Evolutionary conservation across 2,888 invertebrate species (phyloP).

Genomic region (Zeuzera pyrina): DNA sequence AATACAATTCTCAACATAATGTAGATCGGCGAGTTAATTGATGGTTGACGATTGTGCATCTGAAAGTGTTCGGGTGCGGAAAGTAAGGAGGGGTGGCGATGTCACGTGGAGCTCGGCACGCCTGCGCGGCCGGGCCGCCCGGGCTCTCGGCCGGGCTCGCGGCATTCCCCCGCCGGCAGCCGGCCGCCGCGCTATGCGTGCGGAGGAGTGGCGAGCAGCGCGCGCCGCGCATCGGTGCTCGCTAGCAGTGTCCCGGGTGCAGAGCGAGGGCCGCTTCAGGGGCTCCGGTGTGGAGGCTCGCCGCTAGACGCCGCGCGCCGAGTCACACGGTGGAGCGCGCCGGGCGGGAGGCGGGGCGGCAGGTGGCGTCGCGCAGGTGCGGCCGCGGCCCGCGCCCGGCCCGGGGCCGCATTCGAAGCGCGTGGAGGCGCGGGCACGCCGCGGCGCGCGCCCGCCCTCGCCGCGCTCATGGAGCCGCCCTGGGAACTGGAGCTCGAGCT

Average conservation of each 20-base stretch:
- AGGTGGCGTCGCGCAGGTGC: constrained; percentile 61
- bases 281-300: constrained; percentile 45
- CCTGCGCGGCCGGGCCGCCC: constrained; percentile 66
- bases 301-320: constrained; percentile 48
- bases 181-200: constrained; percentile 52
- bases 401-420: constrained; percentile 44
- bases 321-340: constrained; percentile 50
- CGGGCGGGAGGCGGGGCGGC: constrained; percentile 52
- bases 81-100: constrained; percentile 31
- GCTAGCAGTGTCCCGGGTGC: constrained; percentile 49
- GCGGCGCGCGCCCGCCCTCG: constrained; percentile 36
- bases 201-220: constrained; percentile 37
- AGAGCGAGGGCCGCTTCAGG: constrained; percentile 51
- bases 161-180: constrained; percentile 57
- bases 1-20: constrained; percentile 31
- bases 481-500: constrained; percentile 87
- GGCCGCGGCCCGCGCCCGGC: constrained; percentile 54
- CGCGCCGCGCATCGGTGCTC: constrained; percentile 48
- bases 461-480: constrained; percentile 67
- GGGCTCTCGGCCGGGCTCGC: constrained; percentile 41
- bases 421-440: constrained; percentile 47
- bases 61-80: constrained; percentile 44
- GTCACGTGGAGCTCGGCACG: constrained; percentile 55
- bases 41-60: constrained; percentile 60
- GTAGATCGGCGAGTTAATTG: constrained; percentile 41